Evolutionary conservation across 2,888 invertebrate genomes (phyloP).

Genomic region (Junonia oenone): DNA sequence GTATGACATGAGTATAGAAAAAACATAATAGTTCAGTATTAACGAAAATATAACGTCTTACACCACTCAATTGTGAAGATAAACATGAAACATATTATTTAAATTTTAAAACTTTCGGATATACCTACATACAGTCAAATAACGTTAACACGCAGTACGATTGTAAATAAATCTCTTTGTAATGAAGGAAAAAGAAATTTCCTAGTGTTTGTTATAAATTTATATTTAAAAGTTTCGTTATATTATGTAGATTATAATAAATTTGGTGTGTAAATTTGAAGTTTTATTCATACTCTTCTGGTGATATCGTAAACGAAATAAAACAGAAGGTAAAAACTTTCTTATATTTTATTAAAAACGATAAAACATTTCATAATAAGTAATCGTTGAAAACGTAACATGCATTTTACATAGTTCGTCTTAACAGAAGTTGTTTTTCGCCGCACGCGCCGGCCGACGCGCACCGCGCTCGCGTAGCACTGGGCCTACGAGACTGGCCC

Average conservation of each 20-base stretch:
- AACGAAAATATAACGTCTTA: too few relatives aligned
- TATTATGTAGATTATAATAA: slow-evolving; percentile 13
- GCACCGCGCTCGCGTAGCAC: background rate
- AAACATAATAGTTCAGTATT: too few relatives aligned
- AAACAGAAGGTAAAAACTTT: slow-evolving; percentile 36
- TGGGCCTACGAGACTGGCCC: background rate
- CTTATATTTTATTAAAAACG: slow-evolving; percentile 67
- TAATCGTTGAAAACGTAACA: slow-evolving; percentile 63
- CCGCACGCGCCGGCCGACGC: slow-evolving; percentile 9
- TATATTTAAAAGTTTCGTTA: slow-evolving; percentile 18
- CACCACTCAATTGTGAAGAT: too few relatives aligned
- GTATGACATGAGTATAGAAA: background rate
- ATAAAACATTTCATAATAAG: slow-evolving; percentile 62
- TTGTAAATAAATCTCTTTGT: background rate
- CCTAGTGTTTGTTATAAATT: background rate
- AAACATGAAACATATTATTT: too few relatives aligned
- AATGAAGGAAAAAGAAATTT: background rate
- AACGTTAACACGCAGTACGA: background rate
- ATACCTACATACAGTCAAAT: too few relatives aligned
- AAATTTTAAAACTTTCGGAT: too few relatives aligned
- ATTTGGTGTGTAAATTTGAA: slow-evolving; percentile 15
- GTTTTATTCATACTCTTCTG: slow-evolving; percentile 10
- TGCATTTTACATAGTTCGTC: slow-evolving; percentile 41
- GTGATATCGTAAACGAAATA: background rate
- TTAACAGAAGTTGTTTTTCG: slow-evolving; percentile 38